Percentiles rank a stretch among this genome's conserved stretches.
Evolutionary conservation across 2,797 vertebrate species (phyloP).

Genomic region (Acipenser oxyrinchus): DNA sequence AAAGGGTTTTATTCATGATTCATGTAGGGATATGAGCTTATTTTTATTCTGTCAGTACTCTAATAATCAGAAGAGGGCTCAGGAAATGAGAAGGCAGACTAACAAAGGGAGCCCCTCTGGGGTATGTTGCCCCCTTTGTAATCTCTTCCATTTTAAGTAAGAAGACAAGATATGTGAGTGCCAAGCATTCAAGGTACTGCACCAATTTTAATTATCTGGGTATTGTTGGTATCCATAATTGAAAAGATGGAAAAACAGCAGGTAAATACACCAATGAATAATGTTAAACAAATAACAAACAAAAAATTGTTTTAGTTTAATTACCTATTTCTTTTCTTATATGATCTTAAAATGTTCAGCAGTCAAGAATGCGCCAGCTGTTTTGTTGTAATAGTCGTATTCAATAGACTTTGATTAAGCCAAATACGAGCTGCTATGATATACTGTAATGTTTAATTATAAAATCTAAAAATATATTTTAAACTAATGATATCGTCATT

Average conservation of each 20-base stretch:
- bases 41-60: conserved; percentile 73
- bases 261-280: conserved; percentile 3
- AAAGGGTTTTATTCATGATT: conserved; percentile 76
- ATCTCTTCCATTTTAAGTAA: conserved; percentile 51
- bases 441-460: too few species aligned
- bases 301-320: not conserved
- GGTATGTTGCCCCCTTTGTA: conserved; percentile 65
- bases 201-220: conserved; percentile 15
- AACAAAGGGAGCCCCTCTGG: conserved; percentile 64
- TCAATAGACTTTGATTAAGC: too few species aligned
- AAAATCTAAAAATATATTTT: too few species aligned
- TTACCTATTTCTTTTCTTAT: too few species aligned
- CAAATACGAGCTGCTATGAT: too few species aligned
- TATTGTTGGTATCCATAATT: conserved; percentile 19
- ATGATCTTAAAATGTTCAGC: too few species aligned
- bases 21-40: conserved; percentile 74
- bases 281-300: not conserved
- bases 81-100: conserved; percentile 65
- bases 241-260: conserved; percentile 6
- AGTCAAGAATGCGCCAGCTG: too few species aligned
- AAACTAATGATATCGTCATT: too few species aligned
- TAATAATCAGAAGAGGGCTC: conserved; percentile 68
- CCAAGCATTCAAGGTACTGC: conserved; percentile 42
- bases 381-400: too few species aligned
- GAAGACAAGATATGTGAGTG: conserved; percentile 35